Percentiles rank a stretch among this genome's conserved stretches.
These are phyloP conservation scores for Notodromas monacha DNA, from an alignment of 2,888 invertebrate genomes.

Conservation along the genomic window DNA sequence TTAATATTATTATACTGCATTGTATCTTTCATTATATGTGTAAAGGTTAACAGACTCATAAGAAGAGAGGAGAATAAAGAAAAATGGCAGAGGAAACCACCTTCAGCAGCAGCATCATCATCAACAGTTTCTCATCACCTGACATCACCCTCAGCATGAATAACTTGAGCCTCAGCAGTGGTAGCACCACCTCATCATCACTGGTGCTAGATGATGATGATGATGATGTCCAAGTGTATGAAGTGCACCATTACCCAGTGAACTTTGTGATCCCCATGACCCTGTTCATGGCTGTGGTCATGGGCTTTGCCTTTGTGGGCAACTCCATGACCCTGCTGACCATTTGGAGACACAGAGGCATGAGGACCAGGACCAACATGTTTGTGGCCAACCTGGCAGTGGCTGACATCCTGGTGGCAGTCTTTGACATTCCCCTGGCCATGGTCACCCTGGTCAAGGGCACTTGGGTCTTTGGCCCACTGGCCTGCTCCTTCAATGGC, in stretches of 20 bases:
- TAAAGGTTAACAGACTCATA: too few species aligned
- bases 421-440: slow-evolving; percentile 17
- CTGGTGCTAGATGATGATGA: too few species aligned
- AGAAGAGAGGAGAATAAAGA: too few species aligned
- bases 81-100: too few species aligned
- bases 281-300: slow-evolving; percentile 14
- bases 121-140: too few species aligned
- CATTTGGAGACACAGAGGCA: slow-evolving; percentile 16
- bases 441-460: slow-evolving; percentile 16
- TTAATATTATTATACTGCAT: too few species aligned
- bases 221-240: too few species aligned
- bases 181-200: too few species aligned
- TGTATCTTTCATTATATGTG: too few species aligned
- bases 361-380: slow-evolving; percentile 19
- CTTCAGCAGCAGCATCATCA: too few species aligned
- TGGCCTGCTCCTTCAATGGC: slow-evolving; percentile 16
- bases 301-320: slow-evolving; percentile 15
- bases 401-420: slow-evolving; percentile 17
- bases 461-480: slow-evolving; percentile 15
- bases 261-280: slow-evolving; percentile 13
- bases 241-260: slow-evolving; percentile 1
- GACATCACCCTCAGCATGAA: too few species aligned
- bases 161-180: too few species aligned
- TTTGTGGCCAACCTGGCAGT: slow-evolving; percentile 18
- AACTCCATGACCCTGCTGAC: slow-evolving; percentile 18